Percentiles rank a stretch among this genome's conserved stretches.
Evolutionary conservation across 2,113 vertebrate genomes (phyloP).

Genomic region (Dinomys branickii): DNA sequence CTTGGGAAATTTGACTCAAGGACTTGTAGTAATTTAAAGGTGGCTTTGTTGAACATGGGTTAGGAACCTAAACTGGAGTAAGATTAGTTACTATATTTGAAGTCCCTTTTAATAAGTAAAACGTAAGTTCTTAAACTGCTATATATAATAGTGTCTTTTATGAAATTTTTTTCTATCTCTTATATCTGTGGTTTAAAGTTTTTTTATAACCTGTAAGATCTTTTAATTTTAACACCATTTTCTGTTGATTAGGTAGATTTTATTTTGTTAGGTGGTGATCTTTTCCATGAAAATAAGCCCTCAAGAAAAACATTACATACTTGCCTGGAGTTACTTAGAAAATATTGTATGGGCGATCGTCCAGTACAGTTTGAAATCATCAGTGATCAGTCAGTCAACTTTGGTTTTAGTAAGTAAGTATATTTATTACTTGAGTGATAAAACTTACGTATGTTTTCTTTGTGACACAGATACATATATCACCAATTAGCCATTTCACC

Average conservation of each 20-base stretch:
- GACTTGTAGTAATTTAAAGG: background rate
- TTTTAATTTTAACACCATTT: conserved; percentile 77
- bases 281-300: conserved; percentile 99
- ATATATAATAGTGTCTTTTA: background rate
- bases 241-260: conserved; percentile 94
- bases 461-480: background rate
- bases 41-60: background rate
- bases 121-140: background rate
- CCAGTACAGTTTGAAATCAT: conserved; percentile 95
- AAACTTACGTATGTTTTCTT: background rate
- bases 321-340: conserved; percentile 92
- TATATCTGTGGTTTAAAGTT: background rate
- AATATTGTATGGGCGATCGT: conserved; percentile 97
- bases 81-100: background rate
- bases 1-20: background rate
- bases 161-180: background rate
- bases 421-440: background rate
- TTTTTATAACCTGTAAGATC: conserved; percentile 6
- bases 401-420: conserved; percentile 95
- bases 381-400: conserved; percentile 97
- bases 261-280: conserved; percentile 96
- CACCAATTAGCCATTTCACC: background rate
- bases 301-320: conserved; percentile 93
- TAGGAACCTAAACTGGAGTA: background rate
- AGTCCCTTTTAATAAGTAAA: conserved; percentile 25